These are phyloP conservation scores for Harpalus rubripes DNA, from an alignment of 2,888 invertebrate species.

Conservation along the genomic window DNA sequence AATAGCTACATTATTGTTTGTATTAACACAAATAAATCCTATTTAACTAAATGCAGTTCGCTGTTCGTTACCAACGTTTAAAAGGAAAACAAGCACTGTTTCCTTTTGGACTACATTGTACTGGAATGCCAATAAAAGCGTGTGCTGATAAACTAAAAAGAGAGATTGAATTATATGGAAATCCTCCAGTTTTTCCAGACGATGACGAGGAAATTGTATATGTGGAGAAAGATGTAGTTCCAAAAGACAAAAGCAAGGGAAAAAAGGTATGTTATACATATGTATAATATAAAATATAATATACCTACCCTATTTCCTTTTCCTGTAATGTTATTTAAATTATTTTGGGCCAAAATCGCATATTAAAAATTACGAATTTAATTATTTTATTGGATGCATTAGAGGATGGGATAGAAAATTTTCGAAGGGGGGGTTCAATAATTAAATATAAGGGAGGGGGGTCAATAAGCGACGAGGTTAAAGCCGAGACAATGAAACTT, in stretches of 20 bases:
- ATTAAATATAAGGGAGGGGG: no score
- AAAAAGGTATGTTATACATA: constrained; percentile 83
- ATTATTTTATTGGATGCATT: no score
- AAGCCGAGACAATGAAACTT: no score
- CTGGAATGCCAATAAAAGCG: constrained; percentile 99
- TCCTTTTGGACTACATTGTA: constrained; percentile 99
- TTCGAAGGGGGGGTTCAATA: no score
- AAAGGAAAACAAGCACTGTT: constrained; percentile 95
- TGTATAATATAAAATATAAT: not conserved
- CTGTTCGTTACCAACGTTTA: constrained; percentile 93
- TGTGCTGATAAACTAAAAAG: constrained; percentile 98
- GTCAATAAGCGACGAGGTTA: no score
- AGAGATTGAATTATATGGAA: constrained; percentile 95
- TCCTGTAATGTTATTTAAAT: no score
- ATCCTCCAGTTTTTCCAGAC: constrained; percentile 93
- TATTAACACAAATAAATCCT: not conserved
- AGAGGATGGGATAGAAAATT: no score
- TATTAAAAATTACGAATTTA: no score
- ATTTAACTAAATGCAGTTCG: constrained; percentile 83
- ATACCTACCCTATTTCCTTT: not conserved
- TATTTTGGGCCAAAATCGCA: no score
- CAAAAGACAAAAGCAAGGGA: constrained; percentile 93
- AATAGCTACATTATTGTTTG: no score
- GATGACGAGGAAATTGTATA: constrained; percentile 77
- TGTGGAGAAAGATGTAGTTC: constrained; percentile 81